Evolutionary conservation across 2,888 invertebrate genomes (phyloP).

Genomic region (Idaea biselata): DNA sequence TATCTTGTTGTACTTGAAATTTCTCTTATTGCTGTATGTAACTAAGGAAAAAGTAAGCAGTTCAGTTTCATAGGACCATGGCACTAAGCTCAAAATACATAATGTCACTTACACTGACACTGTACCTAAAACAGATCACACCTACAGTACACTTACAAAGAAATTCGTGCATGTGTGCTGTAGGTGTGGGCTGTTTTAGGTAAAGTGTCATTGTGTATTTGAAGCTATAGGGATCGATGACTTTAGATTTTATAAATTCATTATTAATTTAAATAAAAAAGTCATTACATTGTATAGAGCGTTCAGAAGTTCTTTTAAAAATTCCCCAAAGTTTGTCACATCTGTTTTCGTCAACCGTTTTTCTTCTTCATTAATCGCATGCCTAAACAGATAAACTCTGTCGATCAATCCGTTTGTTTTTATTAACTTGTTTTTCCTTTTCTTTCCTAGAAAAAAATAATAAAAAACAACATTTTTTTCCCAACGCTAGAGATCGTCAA

Average conservation of each 20-base stretch:
- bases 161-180: too few relatives aligned
- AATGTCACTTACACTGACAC: too few relatives aligned
- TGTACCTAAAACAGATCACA: too few relatives aligned
- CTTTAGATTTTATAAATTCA: too few relatives aligned
- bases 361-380: slow-evolving; percentile 16
- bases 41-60: slow-evolving; percentile 41
- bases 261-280: neutral
- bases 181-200: too few relatives aligned
- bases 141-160: too few relatives aligned
- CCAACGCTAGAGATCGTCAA: too few relatives aligned
- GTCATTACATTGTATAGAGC: slow-evolving; percentile 52
- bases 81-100: too few relatives aligned
- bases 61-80: too few relatives aligned
- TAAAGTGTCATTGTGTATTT: too few relatives aligned
- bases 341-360: slow-evolving; percentile 8
- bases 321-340: slow-evolving; percentile 30
- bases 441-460: slow-evolving; percentile 7
- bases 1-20: slow-evolving; percentile 50
- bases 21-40: slow-evolving; percentile 54
- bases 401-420: slow-evolving; percentile 28
- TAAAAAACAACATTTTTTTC: too few relatives aligned
- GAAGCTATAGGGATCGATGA: too few relatives aligned
- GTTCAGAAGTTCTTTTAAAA: slow-evolving; percentile 36
- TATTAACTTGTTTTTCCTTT: slow-evolving; percentile 21
- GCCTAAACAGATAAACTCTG: slow-evolving; percentile 29